These are phyloP conservation scores for Eristalis pertinax DNA, from an alignment of 2,888 invertebrate genomes.

Conservation along the genomic window DNA sequence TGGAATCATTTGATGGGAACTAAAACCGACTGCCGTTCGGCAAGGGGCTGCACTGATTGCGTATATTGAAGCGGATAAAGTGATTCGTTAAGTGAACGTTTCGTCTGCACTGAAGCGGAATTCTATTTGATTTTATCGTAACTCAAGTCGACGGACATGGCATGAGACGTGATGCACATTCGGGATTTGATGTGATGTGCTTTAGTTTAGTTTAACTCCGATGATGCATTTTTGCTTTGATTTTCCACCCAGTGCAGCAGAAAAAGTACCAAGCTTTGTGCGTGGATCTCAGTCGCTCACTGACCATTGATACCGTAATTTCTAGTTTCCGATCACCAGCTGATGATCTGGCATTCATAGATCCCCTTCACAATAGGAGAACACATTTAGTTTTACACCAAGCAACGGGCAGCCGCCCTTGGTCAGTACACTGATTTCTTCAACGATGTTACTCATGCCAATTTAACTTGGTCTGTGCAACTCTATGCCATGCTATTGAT, in stretches of 20 bases:
- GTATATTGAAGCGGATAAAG: conserved; percentile 53
- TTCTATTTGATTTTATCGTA: conserved; percentile 26
- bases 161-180: not conserved
- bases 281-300: too few species aligned
- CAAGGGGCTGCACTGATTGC: conserved; percentile 22
- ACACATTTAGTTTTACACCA: not conserved
- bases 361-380: not conserved
- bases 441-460: not conserved
- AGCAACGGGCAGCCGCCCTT: not conserved
- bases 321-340: too few species aligned
- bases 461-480: not conserved
- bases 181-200: not conserved
- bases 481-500: not conserved
- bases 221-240: not conserved
- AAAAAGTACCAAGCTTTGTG: too few species aligned
- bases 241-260: not conserved
- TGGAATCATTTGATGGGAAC: not conserved
- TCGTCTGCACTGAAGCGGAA: conserved; percentile 10
- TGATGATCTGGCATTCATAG: too few species aligned
- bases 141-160: not conserved
- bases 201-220: not conserved
- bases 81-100: conserved; percentile 49
- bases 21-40: not conserved
- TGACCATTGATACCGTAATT: too few species aligned
- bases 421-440: not conserved